Conservation (phyloP, 64 coral and sea anemone species). For the Montipora foliosa region DNA sequence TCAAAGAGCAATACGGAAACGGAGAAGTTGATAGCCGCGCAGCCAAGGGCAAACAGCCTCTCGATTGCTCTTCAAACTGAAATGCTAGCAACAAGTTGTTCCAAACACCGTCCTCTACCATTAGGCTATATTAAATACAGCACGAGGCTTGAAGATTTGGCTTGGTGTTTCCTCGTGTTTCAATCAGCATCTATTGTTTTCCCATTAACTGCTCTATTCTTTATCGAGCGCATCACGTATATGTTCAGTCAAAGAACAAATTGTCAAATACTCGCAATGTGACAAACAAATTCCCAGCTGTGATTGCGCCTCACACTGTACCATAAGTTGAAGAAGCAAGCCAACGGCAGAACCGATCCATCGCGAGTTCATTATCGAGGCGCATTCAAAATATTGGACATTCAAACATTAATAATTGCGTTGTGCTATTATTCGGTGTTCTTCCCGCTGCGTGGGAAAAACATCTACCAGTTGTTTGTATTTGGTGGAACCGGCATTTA, state of each 20-base stretch:
- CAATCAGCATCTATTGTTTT: neutral
- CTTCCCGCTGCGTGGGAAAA: neutral
- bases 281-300: too few relatives aligned
- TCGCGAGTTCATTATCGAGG: neutral
- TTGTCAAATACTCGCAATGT: too few relatives aligned
- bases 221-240: too few relatives aligned
- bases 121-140: neutral
- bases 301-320: too few relatives aligned
- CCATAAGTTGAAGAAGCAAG: neutral
- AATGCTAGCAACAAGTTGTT: neutral
- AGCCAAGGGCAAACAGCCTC: too few relatives aligned
- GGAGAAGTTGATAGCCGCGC: too few relatives aligned
- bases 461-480: neutral
- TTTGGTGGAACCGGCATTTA: neutral
- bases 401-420: neutral
- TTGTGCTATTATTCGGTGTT: neutral
- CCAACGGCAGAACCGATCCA: neutral
- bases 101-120: neutral
- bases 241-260: too few relatives aligned
- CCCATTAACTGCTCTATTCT: too few relatives aligned
- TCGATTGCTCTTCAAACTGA: neutral
- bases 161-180: neutral
- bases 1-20: too few relatives aligned
- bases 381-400: neutral
- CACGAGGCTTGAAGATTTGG: neutral